Evolutionary conservation across 2,113 vertebrate genomes (phyloP), one percentile per base, ranked within the genome.

Genomic region (Thamnophis sirtalis): DNA sequence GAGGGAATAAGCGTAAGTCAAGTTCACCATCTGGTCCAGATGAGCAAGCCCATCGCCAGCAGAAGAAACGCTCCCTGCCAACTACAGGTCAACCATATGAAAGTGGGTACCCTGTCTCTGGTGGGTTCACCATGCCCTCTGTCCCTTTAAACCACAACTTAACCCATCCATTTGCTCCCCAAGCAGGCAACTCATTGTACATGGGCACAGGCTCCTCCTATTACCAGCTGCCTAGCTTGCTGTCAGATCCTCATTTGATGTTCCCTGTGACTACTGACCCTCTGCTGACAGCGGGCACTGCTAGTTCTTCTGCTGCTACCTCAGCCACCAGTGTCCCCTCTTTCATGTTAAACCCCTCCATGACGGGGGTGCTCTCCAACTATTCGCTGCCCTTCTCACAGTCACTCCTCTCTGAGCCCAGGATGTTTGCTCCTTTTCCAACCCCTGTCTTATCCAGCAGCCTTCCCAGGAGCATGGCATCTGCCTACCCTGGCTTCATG

Each of bases 341-440:
- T 7, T 99, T 99, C 97, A 96, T 99, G 97, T 98, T 99, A 96
- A 99, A 98, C 96, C 98, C 98, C 95, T 97, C 98, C 97, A 97
- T 99, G 97, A 93, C 98, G 0, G 98, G 98, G 94, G 97, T 99
- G 96, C 98, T 99, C 50, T 98, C 99, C 87, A 98, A 98, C 96
- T 99, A 98, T 93, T 97, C 98, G 49, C 97, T 99, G 96, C 98
- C 98, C 89, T 99, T 99, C 97, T 97, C 98, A 51, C 99, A 99
- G 97, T 98, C 99, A 90, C 97, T 99, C 96, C 98, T 99, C 92
- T 97, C 98, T 3, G 98, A 99, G 97, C 98, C 98, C 50, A 98
- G 98, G 97, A 98, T 98, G 98, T 98, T 98, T 60, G 97, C 98
- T 93, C 98, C 98, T 95, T 98, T 98, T 92, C 98, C 98, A 90